phyloP scores from a whole-genome alignment of 2,888 invertebrate species.

The Perizoma affinitatum region DNA sequence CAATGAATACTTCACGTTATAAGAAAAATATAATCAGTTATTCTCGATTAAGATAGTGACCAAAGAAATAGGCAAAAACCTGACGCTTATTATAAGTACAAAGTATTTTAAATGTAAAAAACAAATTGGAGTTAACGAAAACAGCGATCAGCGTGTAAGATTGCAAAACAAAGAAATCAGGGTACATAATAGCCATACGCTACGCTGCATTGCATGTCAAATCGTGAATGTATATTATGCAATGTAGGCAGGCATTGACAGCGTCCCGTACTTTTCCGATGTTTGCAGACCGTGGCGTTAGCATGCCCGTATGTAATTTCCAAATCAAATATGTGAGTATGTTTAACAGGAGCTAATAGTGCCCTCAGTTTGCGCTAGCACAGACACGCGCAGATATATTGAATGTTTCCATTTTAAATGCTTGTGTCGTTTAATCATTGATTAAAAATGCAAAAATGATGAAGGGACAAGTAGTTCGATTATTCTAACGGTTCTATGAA shows the following conservation, averaged over 20 bases:
- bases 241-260: slow-evolving; percentile 18
- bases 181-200: slow-evolving; percentile 22
- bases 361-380: slow-evolving; percentile 51
- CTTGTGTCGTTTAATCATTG: background rate
- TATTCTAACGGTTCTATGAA: background rate
- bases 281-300: slow-evolving; percentile 65
- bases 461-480: background rate
- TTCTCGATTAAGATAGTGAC: no score
- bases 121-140: background rate
- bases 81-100: no score
- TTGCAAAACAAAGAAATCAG: slow-evolving; percentile 24
- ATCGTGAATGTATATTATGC: background rate
- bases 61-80: no score
- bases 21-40: no score
- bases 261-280: slow-evolving; percentile 74
- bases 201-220: slow-evolving; percentile 30
- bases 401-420: slow-evolving; percentile 8
- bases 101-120: slow-evolving; percentile 2
- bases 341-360: slow-evolving; percentile 62
- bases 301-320: slow-evolving; percentile 54
- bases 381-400: slow-evolving; percentile 46
- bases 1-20: no score
- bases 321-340: slow-evolving; percentile 75
- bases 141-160: background rate
- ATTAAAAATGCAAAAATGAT: background rate